These are phyloP conservation scores for Augochlorella aurata DNA, from an alignment of 2,888 invertebrate genomes.

Conservation along the genomic window DNA sequence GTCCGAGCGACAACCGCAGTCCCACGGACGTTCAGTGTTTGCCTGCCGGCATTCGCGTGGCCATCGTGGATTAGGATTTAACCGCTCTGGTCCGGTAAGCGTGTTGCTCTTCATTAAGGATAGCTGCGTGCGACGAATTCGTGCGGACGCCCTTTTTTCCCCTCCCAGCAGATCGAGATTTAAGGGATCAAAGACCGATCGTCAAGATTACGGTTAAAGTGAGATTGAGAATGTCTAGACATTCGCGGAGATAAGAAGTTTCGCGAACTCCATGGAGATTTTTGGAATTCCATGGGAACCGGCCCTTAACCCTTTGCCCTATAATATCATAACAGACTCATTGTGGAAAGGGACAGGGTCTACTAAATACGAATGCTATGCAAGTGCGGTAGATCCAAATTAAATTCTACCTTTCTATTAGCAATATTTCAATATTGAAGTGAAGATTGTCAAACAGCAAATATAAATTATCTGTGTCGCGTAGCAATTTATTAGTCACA, in stretches of 20 bases:
- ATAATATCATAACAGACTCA: too few relatives aligned
- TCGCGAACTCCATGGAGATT: not conserved
- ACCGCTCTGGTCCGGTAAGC: slow-evolving; percentile 63
- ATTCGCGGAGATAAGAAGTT: not conserved
- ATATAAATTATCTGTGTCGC: too few relatives aligned
- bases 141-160: not conserved
- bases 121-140: slow-evolving; percentile 48
- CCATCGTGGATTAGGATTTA: slow-evolving; percentile 76
- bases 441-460: too few relatives aligned
- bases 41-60: slow-evolving; percentile 76
- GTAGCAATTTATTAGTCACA: too few relatives aligned
- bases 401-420: too few relatives aligned
- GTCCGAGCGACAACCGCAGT: not conserved
- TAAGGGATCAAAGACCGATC: slow-evolving; percentile 15
- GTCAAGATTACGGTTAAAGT: slow-evolving; percentile 23
- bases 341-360: too few relatives aligned
- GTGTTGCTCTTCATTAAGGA: slow-evolving; percentile 59
- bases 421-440: too few relatives aligned
- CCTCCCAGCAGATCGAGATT: slow-evolving; percentile 5
- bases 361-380: too few relatives aligned
- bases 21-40: slow-evolving; percentile 56
- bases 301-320: not conserved
- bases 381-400: too few relatives aligned
- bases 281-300: not conserved
- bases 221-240: slow-evolving; percentile 15